Conservation (phyloP, 2,113 vertebrate genomes). For the Panthera leo region DNA sequence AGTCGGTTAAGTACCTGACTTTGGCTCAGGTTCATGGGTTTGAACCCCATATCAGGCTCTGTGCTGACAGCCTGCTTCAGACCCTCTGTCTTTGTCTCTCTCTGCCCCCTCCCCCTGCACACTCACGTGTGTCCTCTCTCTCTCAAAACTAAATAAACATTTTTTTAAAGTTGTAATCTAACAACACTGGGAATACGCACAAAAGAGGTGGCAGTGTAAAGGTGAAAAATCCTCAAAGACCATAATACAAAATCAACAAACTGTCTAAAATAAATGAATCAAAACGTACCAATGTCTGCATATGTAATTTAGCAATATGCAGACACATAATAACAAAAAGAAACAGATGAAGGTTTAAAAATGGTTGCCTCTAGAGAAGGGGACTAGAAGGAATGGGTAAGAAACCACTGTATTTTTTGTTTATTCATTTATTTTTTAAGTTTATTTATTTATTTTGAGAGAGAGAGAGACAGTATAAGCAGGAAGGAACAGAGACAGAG, state of each 20-base stretch:
- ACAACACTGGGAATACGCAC: not conserved
- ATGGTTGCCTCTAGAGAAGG: not conserved
- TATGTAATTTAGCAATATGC: not conserved
- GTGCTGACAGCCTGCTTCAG: no score
- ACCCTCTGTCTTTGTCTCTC: no score
- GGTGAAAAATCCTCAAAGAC: not conserved
- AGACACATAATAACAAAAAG: not conserved
- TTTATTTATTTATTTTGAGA: no score
- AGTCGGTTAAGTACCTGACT: no score
- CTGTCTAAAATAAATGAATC: conserved; percentile 21
- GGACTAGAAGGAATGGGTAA: not conserved
- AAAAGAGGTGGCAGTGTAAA: not conserved
- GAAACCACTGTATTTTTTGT: not conserved
- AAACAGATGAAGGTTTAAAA: conserved; percentile 17
- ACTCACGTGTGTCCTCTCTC: no score
- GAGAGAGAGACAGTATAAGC: no score
- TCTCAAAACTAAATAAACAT: no score
- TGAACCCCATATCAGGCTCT: no score
- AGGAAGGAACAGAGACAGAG: no score
- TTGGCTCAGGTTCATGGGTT: no score
- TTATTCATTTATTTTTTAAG: no score
- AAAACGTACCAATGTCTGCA: not conserved
- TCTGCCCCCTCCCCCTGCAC: no score
- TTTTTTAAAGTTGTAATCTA: not conserved
- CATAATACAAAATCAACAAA: not conserved